Percentiles rank a stretch among this genome's conserved stretches.
These are phyloP conservation scores for Eulacestoma nigropectus DNA, from an alignment of 2,113 vertebrate species.

Conservation along the genomic window DNA sequence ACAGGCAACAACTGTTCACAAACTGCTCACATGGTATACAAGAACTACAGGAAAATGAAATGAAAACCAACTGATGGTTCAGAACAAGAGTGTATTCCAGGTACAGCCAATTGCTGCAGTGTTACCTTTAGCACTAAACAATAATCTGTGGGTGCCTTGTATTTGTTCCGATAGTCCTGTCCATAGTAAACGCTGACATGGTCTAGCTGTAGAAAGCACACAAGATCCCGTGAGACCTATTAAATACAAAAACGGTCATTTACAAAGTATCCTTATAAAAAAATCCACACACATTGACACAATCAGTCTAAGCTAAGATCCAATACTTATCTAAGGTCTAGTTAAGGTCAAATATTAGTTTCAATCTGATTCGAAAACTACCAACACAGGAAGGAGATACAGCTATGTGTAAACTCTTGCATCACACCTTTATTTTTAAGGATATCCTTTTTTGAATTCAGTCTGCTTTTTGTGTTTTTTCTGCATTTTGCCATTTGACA, in stretches of 20 bases:
- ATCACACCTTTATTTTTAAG: not conserved
- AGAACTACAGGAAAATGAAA: not conserved
- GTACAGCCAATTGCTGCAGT: not conserved
- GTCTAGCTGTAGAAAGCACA: constrained; percentile 96
- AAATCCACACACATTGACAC: not conserved
- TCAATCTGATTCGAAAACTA: not conserved
- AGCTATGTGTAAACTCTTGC: not conserved
- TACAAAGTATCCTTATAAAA: not conserved
- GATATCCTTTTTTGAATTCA: not conserved
- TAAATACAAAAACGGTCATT: not conserved
- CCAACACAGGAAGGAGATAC: not conserved
- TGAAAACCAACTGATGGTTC: not conserved
- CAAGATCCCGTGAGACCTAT: constrained; percentile 92
- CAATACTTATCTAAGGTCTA: not conserved
- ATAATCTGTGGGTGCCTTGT: constrained; percentile 96
- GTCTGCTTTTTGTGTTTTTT: not conserved
- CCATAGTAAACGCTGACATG: constrained; percentile 97
- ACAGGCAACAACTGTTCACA: not conserved
- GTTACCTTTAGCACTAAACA: constrained; percentile 93
- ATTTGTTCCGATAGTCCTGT: constrained; percentile 96
- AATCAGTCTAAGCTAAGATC: not conserved
- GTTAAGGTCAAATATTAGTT: not conserved
- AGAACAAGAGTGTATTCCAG: not conserved
- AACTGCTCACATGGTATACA: not conserved
- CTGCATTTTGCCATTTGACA: not conserved